Conservation (phyloP, 2,113 vertebrate species). For the Chionomys nivalis region DNA sequence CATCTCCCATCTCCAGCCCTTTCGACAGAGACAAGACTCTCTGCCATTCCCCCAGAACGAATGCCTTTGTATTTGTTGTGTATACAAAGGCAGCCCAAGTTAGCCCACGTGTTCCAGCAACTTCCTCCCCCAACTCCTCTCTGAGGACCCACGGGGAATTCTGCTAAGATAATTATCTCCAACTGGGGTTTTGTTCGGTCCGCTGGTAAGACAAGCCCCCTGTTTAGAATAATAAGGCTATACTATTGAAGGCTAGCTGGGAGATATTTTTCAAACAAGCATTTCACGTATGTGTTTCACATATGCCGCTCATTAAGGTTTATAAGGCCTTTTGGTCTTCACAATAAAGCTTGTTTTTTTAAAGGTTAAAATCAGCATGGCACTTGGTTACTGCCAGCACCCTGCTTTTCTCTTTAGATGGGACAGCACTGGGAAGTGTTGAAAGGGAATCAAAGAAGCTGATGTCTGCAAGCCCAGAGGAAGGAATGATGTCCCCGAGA, state of each 20-base stretch:
- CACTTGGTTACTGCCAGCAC: conserved; percentile 67
- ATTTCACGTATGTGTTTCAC: conserved; percentile 79
- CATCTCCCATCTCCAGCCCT: neutral
- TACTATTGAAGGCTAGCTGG: conserved; percentile 68
- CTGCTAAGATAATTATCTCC: conserved; percentile 82
- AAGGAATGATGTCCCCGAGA: neutral
- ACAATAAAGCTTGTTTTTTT: conserved; percentile 84
- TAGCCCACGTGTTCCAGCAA: conserved; percentile 57
- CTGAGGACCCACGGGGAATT: conserved; percentile 71
- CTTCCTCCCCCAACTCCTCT: conserved; percentile 63
- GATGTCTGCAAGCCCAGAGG: neutral
- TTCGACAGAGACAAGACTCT: neutral
- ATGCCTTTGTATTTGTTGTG: conserved; percentile 65
- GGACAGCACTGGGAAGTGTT: conserved; percentile 63
- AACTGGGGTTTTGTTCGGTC: conserved; percentile 76
- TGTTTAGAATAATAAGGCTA: conserved; percentile 82
- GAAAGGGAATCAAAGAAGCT: conserved; percentile 65
- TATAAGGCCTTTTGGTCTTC: conserved; percentile 85
- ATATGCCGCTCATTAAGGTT: conserved; percentile 86
- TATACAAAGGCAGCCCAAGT: conserved; percentile 76
- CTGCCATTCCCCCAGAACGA: conserved; percentile 59
- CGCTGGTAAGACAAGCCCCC: conserved; percentile 71
- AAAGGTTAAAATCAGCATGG: conserved; percentile 80
- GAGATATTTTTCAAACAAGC: conserved; percentile 83
- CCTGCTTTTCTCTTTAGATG: conserved; percentile 76